Conservation (phyloP, 2,888 invertebrate genomes). For the Eilema caniola region DNA sequence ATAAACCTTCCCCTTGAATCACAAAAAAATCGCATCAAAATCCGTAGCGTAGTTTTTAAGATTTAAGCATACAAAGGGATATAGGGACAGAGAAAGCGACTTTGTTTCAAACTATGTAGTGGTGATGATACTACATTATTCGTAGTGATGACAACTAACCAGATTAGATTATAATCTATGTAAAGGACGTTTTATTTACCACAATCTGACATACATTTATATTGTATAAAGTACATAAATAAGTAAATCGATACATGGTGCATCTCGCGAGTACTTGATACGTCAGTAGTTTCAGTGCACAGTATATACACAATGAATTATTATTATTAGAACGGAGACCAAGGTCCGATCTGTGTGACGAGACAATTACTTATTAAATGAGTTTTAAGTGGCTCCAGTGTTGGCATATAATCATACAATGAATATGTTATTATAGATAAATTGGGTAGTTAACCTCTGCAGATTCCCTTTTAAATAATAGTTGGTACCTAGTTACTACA, state of each 20-base stretch:
- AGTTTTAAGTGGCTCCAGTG: constrained; percentile 7
- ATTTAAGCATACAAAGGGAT: too few relatives aligned
- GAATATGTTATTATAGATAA: constrained; percentile 6
- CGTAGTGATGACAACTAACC: too few relatives aligned
- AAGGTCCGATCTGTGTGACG: constrained; percentile 9
- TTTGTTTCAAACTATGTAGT: too few relatives aligned
- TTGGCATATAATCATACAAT: neutral
- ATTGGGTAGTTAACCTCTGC: neutral
- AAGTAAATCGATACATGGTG: constrained; percentile 41
- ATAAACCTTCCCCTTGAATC: too few relatives aligned
- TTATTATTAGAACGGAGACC: constrained; percentile 19
- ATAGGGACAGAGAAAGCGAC: too few relatives aligned
- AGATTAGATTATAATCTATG: neutral
- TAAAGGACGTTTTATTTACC: constrained; percentile 21
- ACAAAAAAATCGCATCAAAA: too few relatives aligned
- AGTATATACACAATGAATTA: constrained; percentile 2
- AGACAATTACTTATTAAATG: constrained; percentile 15
- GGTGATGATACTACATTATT: too few relatives aligned
- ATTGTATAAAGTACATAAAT: neutral
- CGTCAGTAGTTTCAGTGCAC: neutral
- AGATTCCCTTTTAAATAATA: neutral
- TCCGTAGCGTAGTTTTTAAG: too few relatives aligned
- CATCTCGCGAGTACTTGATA: constrained; percentile 20
- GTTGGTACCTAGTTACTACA: too few relatives aligned
- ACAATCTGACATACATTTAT: constrained; percentile 10